These are phyloP conservation scores for Aptenodytes patagonicus DNA, from an alignment of 2,113 vertebrate genomes.

Conservation along the genomic window DNA sequence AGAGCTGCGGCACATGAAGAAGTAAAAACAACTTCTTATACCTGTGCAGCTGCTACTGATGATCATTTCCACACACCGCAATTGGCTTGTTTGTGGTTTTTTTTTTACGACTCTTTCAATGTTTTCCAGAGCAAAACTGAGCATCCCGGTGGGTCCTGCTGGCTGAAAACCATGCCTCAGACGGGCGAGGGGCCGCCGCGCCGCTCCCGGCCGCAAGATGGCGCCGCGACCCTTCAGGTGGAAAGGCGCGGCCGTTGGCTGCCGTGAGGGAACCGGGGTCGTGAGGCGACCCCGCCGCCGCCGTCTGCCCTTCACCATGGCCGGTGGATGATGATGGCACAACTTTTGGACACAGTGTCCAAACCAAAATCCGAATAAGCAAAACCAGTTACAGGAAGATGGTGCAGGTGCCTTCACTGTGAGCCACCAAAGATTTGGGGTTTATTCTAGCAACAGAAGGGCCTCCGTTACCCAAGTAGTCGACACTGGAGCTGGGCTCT, in stretches of 20 bases:
- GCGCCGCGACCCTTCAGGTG: neutral
- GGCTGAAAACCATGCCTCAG: no score
- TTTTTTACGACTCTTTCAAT: neutral
- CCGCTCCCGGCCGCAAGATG: neutral
- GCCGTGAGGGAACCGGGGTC: rapidly evolving
- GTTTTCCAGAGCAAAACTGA: neutral
- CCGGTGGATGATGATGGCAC: rapidly evolving
- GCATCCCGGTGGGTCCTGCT: rapidly evolving
- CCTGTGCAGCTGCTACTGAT: neutral
- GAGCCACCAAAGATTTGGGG: neutral
- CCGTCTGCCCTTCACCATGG: rapidly evolving
- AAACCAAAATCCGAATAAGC: neutral
- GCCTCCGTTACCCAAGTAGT: neutral
- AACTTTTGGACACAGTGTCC: neutral
- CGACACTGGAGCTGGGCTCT: neutral
- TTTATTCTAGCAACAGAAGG: neutral
- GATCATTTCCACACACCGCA: neutral
- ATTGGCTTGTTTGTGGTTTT: neutral
- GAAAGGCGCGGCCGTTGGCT: no score
- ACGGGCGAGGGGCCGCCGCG: neutral
- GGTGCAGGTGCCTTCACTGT: neutral
- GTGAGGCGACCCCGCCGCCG: rapidly evolving
- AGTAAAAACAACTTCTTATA: neutral
- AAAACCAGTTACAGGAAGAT: neutral
- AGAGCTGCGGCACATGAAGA: neutral